Base-by-base conservation (phyloP, 2,113 vertebrate genomes). In the Monopterus albus region DNA sequence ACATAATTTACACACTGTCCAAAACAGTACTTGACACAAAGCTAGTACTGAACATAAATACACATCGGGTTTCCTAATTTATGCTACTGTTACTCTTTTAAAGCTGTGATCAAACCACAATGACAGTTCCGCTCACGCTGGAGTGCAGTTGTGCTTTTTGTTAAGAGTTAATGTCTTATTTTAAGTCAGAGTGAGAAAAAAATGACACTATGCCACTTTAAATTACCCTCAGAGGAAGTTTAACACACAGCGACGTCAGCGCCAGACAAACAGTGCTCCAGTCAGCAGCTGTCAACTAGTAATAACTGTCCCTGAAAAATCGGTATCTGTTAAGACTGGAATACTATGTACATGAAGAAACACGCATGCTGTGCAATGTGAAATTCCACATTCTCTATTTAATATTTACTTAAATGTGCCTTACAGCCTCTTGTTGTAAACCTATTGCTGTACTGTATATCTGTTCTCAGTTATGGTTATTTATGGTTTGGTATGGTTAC, bases 381-480 rank as follows among this genome's bases (percentile, higher is more conserved):
- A 83, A 79, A 35, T 39, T 23, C 18, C 33, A 71, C 36, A 35
- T 71, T 47, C 39, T 70, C 25, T 43, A 40, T 83, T 33, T 74
- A 45, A 50, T 63, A 43, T 51, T 21, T 1, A 70, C 56, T 69
- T 75, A 42, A 62, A 79, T 81, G 87, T 87, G 87, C 83, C 83
- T 88, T 87, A 77, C n/a, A 70, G 42, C 47, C 60, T 55, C 17
- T 58, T 4, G 2, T 38, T 76, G 65, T 57, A 40, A 78, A 76
- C 64, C 73, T 59, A n/a, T n/a, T n/a, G n/a, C n/a, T n/a, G 36
- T 39, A 42, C 43, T 77, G 63, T 69, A 35, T 49, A 40, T 42
- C 12, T 51, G 40, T 49, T 78, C 53, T 53, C 20, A 62, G 36
- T 47, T 50, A 35, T 70, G 20, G 3, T 57, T 73, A 74, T 79